Evolutionary conservation across 2,888 invertebrate genomes (phyloP).

Genomic region (Cephalotes varians): DNA sequence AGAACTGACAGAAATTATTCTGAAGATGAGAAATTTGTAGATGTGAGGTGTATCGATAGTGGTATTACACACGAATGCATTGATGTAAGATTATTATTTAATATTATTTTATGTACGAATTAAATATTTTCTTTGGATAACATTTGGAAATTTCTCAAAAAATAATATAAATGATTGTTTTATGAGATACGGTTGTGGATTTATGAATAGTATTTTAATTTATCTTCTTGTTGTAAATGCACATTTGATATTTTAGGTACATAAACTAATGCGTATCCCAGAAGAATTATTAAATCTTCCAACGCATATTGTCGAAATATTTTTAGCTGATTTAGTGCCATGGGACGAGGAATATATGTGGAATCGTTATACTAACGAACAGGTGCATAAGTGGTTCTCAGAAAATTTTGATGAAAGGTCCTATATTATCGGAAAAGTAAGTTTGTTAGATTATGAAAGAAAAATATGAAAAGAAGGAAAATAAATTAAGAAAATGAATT

Average conservation of each 20-base stretch:
- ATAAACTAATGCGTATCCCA: slow-evolving; percentile 85
- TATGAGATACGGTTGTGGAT: neutral
- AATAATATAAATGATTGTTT: neutral
- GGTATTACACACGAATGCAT: slow-evolving; percentile 83
- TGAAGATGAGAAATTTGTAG: slow-evolving; percentile 78
- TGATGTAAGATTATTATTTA: slow-evolving; percentile 61
- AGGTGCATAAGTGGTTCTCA: slow-evolving; percentile 84
- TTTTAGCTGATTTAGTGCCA: slow-evolving; percentile 86
- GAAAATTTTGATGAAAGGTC: slow-evolving; percentile 76
- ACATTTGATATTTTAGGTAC: slow-evolving; percentile 69
- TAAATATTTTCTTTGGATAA: neutral
- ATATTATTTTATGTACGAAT: neutral
- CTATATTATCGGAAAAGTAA: slow-evolving; percentile 81
- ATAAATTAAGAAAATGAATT: neutral
- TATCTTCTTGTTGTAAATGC: neutral
- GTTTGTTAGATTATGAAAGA: neutral
- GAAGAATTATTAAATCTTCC: slow-evolving; percentile 82
- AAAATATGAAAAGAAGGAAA: neutral
- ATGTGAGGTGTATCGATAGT: slow-evolving; percentile 88
- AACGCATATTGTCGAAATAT: slow-evolving; percentile 87
- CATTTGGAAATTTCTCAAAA: neutral
- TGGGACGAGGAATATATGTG: slow-evolving; percentile 87
- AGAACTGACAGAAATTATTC: slow-evolving; percentile 75
- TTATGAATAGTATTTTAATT: neutral
- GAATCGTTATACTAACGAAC: slow-evolving; percentile 86